Evolutionary conservation across 2,888 invertebrate species (phyloP).

Genomic region (Neuroscelio doddi): DNA sequence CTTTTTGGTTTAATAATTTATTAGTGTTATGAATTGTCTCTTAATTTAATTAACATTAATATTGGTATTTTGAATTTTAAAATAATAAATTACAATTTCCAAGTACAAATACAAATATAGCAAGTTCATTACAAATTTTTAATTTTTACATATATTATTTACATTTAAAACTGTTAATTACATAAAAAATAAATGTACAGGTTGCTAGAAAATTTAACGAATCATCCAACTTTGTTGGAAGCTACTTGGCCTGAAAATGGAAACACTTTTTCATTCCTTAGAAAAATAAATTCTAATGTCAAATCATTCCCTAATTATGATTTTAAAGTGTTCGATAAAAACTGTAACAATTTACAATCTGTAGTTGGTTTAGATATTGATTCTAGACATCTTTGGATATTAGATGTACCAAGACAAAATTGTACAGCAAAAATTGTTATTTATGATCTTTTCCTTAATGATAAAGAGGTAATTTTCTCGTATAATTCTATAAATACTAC

Average conservation of each 20-base stretch:
- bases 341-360: constrained; percentile 67
- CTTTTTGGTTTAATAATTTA: no score
- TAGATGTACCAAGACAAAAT: constrained; percentile 68
- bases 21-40: no score
- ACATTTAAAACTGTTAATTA: not conserved
- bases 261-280: constrained; percentile 3
- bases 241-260: constrained; percentile 65
- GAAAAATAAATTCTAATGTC: constrained; percentile 7
- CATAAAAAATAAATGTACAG: constrained; percentile 11
- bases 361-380: constrained; percentile 70
- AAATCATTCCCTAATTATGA: constrained; percentile 38
- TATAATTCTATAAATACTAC: no score
- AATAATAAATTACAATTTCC: no score
- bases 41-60: no score
- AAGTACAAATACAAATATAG: no score
- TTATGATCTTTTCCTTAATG: constrained; percentile 67
- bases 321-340: constrained; percentile 43
- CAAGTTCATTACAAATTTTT: no score
- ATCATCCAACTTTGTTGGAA: constrained; percentile 65
- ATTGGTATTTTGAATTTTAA: no score
- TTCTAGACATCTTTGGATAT: constrained; percentile 70
- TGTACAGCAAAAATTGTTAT: constrained; percentile 71
- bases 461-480: constrained; percentile 47
- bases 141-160: no score
- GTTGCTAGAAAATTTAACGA: constrained; percentile 16